These are phyloP conservation scores for Platanista minor DNA, from an alignment of 2,113 vertebrate genomes.

Conservation along the genomic window DNA sequence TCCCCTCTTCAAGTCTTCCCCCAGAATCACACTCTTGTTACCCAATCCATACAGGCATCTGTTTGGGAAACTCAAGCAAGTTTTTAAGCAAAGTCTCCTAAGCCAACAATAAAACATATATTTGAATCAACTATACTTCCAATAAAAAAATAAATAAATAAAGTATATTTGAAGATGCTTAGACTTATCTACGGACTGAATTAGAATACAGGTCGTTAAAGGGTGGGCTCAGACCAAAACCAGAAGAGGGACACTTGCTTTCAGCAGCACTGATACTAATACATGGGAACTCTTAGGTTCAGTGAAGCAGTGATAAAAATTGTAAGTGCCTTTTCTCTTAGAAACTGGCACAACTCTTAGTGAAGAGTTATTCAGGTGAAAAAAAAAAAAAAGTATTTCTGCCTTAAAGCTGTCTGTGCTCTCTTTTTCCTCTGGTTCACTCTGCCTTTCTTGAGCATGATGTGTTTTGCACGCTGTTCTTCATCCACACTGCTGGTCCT, in stretches of 20 bases:
- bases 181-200: not conserved
- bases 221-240: too few relatives aligned
- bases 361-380: not conserved
- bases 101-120: not conserved
- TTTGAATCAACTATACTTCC: not conserved
- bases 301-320: accelerated
- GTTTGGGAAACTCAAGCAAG: not conserved
- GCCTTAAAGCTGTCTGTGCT: accelerated
- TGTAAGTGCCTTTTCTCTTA: not conserved
- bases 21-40: accelerated
- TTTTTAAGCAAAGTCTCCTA: not conserved
- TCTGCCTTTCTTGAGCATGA: accelerated
- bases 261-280: accelerated
- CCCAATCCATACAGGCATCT: accelerated
- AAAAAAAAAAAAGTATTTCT: accelerated
- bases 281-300: accelerated
- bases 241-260: accelerated
- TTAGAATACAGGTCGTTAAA: accelerated
- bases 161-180: not conserved
- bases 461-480: accelerated
- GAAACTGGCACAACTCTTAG: not conserved
- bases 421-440: accelerated
- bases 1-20: accelerated
- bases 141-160: too few relatives aligned
- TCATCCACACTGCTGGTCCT: accelerated